Evolutionary conservation across 2,113 vertebrate genomes (phyloP), one percentile per base, ranked within the genome.

Genomic region (Oncorhynchus nerka): DNA sequence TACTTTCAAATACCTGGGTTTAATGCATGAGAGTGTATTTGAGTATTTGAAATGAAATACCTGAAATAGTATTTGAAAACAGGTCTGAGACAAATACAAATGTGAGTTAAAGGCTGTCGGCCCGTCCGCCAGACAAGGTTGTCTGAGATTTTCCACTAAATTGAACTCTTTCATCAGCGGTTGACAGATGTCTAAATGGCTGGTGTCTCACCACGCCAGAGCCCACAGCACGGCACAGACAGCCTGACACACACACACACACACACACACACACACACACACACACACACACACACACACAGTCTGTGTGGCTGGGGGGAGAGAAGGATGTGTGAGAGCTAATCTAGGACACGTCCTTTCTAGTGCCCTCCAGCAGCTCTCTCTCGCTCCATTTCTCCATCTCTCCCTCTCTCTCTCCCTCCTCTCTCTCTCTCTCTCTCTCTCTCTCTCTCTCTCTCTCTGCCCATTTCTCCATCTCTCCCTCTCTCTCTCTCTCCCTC

Each of bases 61-160:
- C 39, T 45, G 9, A 45, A 11, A 3, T 45, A 45, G 9, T 9
- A 45, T 45, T 45, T 45, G 39, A 45, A 45, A 9, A 9, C 39
- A 45, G 39, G 39, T 45, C 39, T 45, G 39, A 45, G 9, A 45
- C 9, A 45, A 45, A 45, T 45, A 45, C 39, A 45, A 45, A 45
- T 45, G 80, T 75, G 57, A 86, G 86, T 89, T 86, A 90, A 88
- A 86, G 89, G 83, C 85, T 85, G 85, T 89, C 86, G 86, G 84
- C 71, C 74, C 34, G 80, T 88, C 86, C 79, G 80, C 87, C 84
- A 87, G 87, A 87, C 86, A 81, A 86, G 86, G 88, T 90, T 90
- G 90, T 92, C 83, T 87, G 79, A 92, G 81, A 89, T 89, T 91
- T 91, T 90, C 89, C 90, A 85, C 86, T 89, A 92, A 93, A 92